These are phyloP conservation scores for Pelobates fuscus DNA, from an alignment of 2,113 vertebrate genomes.

Conservation along the genomic window DNA sequence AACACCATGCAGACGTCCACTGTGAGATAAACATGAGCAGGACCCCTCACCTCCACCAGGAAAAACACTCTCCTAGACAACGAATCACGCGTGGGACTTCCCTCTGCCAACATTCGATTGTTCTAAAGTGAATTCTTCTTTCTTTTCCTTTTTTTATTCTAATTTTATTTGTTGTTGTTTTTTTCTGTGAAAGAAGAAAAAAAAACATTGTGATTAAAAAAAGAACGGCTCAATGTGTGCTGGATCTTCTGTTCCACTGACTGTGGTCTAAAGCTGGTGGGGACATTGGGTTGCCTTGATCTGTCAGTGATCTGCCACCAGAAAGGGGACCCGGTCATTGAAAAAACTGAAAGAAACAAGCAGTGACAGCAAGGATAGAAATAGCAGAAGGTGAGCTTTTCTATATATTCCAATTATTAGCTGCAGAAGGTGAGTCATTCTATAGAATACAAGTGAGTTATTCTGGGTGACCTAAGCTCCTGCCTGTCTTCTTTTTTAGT, in stretches of 20 bases:
- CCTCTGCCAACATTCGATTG: not conserved
- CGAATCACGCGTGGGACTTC: constrained; percentile 1
- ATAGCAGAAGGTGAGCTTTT: constrained; percentile 46
- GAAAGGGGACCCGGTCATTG: constrained; percentile 6
- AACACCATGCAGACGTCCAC: constrained; percentile 32
- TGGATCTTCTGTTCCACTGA: constrained; percentile 3
- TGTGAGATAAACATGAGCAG: constrained; percentile 23
- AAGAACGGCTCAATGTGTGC: not conserved
- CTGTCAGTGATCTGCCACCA: not conserved
- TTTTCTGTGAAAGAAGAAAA: not conserved
- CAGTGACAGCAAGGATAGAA: constrained; percentile 26
- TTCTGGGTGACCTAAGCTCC: too few species aligned
- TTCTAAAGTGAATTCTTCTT: not conserved
- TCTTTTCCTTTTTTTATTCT: not conserved
- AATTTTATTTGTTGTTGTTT: constrained; percentile 7
- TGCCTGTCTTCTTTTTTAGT: not conserved
- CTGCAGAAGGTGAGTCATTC: too few species aligned
- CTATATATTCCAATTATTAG: constrained; percentile 2
- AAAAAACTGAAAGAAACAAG: constrained; percentile 6
- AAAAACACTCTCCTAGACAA: constrained; percentile 13
- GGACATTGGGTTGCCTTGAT: not conserved
- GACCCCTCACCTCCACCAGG: constrained; percentile 6
- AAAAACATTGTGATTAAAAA: not conserved
- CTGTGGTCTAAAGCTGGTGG: constrained; percentile 15
- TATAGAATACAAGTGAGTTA: too few species aligned